Percentiles rank a stretch among this genome's conserved stretches.
phyloP scores from a whole-genome alignment of 2,888 invertebrate species.

The Lamproptera curius region DNA sequence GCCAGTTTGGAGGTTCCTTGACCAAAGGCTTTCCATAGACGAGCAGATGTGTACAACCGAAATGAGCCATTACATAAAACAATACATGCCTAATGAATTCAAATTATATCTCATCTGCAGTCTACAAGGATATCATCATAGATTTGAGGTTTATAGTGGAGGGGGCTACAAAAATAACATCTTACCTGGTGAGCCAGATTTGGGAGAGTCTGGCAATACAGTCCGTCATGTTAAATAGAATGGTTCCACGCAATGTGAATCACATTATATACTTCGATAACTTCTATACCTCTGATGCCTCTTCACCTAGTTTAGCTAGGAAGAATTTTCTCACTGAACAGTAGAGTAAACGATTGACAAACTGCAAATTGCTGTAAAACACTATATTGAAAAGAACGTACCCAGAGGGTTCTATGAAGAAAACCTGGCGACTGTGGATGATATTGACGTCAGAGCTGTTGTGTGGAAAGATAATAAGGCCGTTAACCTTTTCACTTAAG shows the following conservation, averaged over 20 bases:
- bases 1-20: too few species aligned
- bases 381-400: slow-evolving; percentile 30
- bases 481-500: too few species aligned
- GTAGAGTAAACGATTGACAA: slow-evolving; percentile 32
- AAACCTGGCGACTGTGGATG: slow-evolving; percentile 27
- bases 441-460: too few species aligned
- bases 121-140: background rate
- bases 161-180: background rate
- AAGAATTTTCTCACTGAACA: slow-evolving; percentile 28
- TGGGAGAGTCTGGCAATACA: slow-evolving; percentile 31
- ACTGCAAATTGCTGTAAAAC: slow-evolving; percentile 35
- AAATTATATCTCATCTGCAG: too few species aligned
- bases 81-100: too few species aligned
- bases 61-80: too few species aligned
- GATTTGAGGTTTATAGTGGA: background rate
- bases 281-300: background rate
- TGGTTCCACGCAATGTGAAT: too few species aligned
- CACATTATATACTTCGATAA: too few species aligned
- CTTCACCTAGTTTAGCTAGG: background rate
- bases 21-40: too few species aligned
- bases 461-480: too few species aligned
- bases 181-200: too few species aligned
- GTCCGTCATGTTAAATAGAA: slow-evolving; percentile 33
- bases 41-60: too few species aligned
- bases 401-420: slow-evolving; percentile 29